Base-by-base conservation (phyloP, 2,888 invertebrate species). In the Brachynemurus nebulosus region DNA sequence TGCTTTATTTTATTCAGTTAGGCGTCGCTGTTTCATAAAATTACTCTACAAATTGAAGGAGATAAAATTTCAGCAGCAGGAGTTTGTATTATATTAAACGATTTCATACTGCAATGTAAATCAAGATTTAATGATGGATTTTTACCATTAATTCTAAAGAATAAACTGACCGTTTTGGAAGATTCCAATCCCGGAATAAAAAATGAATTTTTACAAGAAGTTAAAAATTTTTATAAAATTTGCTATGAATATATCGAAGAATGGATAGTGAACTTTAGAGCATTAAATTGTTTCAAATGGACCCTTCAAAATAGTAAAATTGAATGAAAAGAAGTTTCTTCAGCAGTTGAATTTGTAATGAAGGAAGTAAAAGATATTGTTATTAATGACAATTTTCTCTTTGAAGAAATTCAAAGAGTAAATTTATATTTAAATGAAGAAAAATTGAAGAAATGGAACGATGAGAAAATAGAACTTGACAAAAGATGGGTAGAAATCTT, bases 1-100 rank as follows among this genome's bases (percentile, higher is more conserved):
- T 50, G 38, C 44, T 53, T 23, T 49, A 50, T 52, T 55, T 57
- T 52, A 45, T 55, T 37, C 51, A 53, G 46, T 45, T 50, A 53
- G 46, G 53, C 52, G 39, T 46, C 47, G 40, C 45, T 52, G 34
- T 52, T 53, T 48, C 38, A 38, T 37, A n/a, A 38, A 38, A 20
- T n/a, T 2, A 16, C 14, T 12, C 16, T n/a, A 16, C n/a, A 45
- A 30, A 46, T 46, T 43, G 48, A 53, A 48, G 45, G 41, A 37
- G 49, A 51, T 42, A 42, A 47, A 23, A 51, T 53, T 46, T 49
- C 52, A 46, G 50, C 47, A 33, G 44, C 50, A 48, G 51, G 52
- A 50, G 45, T 50, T 51, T 40, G 43, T 45, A 37, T 38, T 46
- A 47, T 51, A 38, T 49, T 47, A 44, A 49, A 46, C 40, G 45